Conservation (phyloP, 2,113 vertebrate genomes). For the Atractosteus spatula region DNA sequence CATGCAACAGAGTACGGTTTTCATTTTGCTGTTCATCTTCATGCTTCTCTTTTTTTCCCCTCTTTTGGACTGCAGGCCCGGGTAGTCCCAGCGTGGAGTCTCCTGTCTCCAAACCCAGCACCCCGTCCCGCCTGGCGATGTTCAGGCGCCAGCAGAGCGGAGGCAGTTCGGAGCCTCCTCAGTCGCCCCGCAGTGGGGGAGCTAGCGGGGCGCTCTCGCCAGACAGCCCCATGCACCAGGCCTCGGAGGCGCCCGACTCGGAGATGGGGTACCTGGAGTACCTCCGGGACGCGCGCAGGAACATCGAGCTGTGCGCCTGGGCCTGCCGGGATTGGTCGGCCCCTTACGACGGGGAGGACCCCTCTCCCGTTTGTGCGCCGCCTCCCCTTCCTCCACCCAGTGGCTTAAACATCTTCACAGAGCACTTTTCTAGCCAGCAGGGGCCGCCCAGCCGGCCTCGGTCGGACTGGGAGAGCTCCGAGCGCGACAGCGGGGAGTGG, state of each 20-base stretch:
- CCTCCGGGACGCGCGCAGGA: conserved; percentile 76
- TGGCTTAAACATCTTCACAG: conserved; percentile 54
- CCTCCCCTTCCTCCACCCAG: conserved; percentile 48
- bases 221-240: conserved; percentile 71
- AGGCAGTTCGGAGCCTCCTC: conserved; percentile 44
- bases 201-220: conserved; percentile 37
- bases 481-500: conserved; percentile 72
- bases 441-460: conserved; percentile 25
- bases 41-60: background rate
- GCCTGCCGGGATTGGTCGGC: conserved; percentile 89
- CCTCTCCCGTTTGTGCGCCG: conserved; percentile 57
- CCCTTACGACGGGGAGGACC: conserved; percentile 87
- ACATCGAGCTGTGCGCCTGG: conserved; percentile 80
- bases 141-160: conserved; percentile 82
- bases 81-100: conserved; percentile 79
- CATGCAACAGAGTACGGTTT: too few relatives aligned
- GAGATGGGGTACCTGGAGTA: conserved; percentile 91
- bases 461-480: background rate
- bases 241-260: conserved; percentile 67
- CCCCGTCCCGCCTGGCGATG: conserved; percentile 84
- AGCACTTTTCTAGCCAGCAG: conserved; percentile 62
- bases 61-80: conserved; percentile 52
- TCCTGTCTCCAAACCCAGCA: conserved; percentile 72
- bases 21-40: background rate
- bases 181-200: conserved; percentile 47